A percentile compares a stretch with the other conserved stretches of the same genome.
Evolutionary conservation across 2,888 invertebrate genomes (phyloP).

Genomic region (Pocota personata): DNA sequence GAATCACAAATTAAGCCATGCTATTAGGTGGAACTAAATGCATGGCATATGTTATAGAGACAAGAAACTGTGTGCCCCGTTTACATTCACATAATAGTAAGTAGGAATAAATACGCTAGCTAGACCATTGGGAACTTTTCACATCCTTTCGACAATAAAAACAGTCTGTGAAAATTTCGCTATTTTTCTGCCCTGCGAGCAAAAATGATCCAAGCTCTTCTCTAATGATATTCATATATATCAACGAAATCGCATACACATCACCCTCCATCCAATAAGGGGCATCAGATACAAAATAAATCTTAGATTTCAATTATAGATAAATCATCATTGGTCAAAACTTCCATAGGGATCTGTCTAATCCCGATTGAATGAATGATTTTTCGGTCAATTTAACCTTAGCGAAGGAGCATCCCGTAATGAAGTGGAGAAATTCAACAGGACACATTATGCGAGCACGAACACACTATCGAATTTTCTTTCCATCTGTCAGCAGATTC

Average conservation of each 20-base stretch:
- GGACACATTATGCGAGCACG: constrained; percentile 70
- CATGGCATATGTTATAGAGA: constrained; percentile 45
- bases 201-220: constrained; percentile 17
- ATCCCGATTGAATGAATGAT: constrained; percentile 72
- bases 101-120: constrained; percentile 21
- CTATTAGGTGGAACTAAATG: constrained; percentile 58
- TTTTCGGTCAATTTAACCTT: constrained; percentile 73
- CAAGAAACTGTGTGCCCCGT: constrained; percentile 30
- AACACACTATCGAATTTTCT: constrained; percentile 67
- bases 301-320: constrained; percentile 73
- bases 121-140: constrained; percentile 30
- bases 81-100: constrained; percentile 33
- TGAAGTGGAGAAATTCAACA: constrained; percentile 72
- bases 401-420: constrained; percentile 53
- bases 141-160: constrained; percentile 52
- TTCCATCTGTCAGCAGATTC: constrained; percentile 72
- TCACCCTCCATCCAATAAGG: constrained; percentile 9
- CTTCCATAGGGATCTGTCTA: constrained; percentile 69
- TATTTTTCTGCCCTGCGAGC: constrained; percentile 17
- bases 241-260: constrained; percentile 29
- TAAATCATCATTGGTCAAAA: constrained; percentile 73
- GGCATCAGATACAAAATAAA: constrained; percentile 67
- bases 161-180: constrained; percentile 36
- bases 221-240: constrained; percentile 54
- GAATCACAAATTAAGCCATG: constrained; percentile 64